Percentiles rank a stretch among this genome's conserved stretches.
Conservation (phyloP, 2,888 invertebrate genomes). For the Abrostola tripartita region DNA sequence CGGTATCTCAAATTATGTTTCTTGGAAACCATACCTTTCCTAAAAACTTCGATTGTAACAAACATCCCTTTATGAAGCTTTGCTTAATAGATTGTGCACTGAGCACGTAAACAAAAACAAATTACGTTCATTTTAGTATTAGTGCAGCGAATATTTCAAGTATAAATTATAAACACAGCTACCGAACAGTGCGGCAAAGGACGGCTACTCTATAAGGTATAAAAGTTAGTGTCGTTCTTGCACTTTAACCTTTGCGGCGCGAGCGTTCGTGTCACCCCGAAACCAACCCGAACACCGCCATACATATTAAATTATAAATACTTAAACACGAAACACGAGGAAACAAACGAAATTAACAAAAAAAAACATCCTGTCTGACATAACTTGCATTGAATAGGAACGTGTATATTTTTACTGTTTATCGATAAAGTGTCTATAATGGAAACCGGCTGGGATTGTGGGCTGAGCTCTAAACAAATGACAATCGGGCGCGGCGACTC, state of each 20-base stretch:
- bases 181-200: conserved; percentile 39
- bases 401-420: conserved; percentile 57
- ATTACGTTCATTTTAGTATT: conserved; percentile 45
- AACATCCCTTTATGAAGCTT: neutral
- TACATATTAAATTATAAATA: conserved; percentile 49
- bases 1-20: conserved; percentile 16
- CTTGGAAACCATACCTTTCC: conserved; percentile 1
- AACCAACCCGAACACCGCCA: conserved; percentile 28
- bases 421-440: conserved; percentile 62
- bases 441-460: conserved; percentile 56
- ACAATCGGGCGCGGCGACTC: conserved; percentile 66
- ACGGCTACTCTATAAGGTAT: conserved; percentile 52
- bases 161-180: conserved; percentile 47
- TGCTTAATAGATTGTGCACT: conserved; percentile 7
- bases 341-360: conserved; percentile 21
- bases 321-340: conserved; percentile 34
- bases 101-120: conserved; percentile 28
- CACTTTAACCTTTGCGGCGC: conserved; percentile 46
- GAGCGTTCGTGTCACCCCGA: conserved; percentile 30
- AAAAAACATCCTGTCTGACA: conserved; percentile 29
- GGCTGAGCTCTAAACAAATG: conserved; percentile 72
- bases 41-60: neutral
- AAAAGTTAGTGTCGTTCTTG: conserved; percentile 50
- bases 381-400: conserved; percentile 36
- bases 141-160: conserved; percentile 36